A percentile compares a stretch with the other conserved stretches of the same genome.
Evolutionary conservation across 2,888 invertebrate species (phyloP).

Genomic region (Acleris holmiana): DNA sequence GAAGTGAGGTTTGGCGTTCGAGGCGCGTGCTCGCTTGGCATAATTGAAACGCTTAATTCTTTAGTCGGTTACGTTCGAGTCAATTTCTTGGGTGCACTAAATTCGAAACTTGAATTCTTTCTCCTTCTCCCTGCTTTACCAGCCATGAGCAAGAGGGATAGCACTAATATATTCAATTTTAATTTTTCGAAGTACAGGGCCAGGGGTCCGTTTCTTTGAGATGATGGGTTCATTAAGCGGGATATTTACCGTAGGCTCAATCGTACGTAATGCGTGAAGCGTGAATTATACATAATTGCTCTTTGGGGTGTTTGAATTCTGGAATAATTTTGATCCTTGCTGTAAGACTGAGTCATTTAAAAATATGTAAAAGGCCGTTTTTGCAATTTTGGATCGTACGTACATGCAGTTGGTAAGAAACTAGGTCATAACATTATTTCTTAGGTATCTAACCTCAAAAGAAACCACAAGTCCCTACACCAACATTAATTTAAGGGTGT

Average conservation of each 20-base stretch:
- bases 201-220: slow-evolving; percentile 22
- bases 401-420: too few relatives aligned
- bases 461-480: too few relatives aligned
- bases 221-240: slow-evolving; percentile 31
- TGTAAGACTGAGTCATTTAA: too few relatives aligned
- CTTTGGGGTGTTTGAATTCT: slow-evolving; percentile 16
- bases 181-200: too few relatives aligned
- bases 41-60: slow-evolving; percentile 51
- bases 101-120: not conserved
- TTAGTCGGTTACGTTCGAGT: slow-evolving; percentile 43
- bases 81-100: slow-evolving; percentile 39
- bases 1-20: slow-evolving; percentile 40
- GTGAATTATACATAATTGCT: slow-evolving; percentile 23
- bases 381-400: too few relatives aligned
- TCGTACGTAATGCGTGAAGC: slow-evolving; percentile 29
- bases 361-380: too few relatives aligned
- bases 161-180: too few relatives aligned
- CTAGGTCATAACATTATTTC: too few relatives aligned
- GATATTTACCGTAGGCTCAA: slow-evolving; percentile 33
- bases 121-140: too few relatives aligned
- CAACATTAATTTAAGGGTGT: too few relatives aligned
- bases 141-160: too few relatives aligned
- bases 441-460: too few relatives aligned
- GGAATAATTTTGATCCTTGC: not conserved
- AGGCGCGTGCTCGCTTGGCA: slow-evolving; percentile 39